Evolutionary conservation across 2,888 invertebrate genomes (phyloP), one percentile per base, ranked within the genome.

Genomic region (Glomeris marginata): DNA sequence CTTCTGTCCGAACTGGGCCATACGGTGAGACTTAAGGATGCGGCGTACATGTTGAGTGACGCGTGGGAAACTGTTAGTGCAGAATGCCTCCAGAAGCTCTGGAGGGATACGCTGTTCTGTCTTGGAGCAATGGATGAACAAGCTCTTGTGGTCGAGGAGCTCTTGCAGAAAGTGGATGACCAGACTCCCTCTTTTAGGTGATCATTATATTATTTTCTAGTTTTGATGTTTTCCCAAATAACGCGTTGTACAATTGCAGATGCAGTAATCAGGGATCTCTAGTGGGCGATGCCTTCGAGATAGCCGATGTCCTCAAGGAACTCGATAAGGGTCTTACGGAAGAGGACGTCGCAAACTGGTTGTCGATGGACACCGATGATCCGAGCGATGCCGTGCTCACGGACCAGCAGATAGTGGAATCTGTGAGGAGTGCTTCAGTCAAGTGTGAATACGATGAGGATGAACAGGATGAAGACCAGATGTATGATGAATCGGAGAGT

Each of bases 41-140:
- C 33, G 15, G 47, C 41, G 22, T 47, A 47, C 22, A 47, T 47
- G 21, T 28, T 47, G 28, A 47, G 47, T 21, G 47, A 47, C 11
- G 47, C 37, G 18, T 47, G 41, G 41, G 18, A 28, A 15, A 15
- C 33, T 16, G 37, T 47, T 4, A n/a, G 21, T 6, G 20, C 22
- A 15, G 47, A 47, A 41, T 15, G n/a, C n/a, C 15, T 47, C 2
- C 42, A 28, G 13, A 40, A 33, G 15, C 33, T 42, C n/a, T 47
- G 41, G 41, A 40, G 21, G 22, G 41, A 43, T 16, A 47, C 47
- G 4, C 22, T 47, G 8, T 47, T 41, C 33, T 47, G 41, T 47
- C 22, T 47, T 2, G 41, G 41, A 10, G 47, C 47, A 18, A 22
- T 21, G n/a, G 47, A 40, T n/a, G 47, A 47, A 8, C 38, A 47